Percentiles rank a stretch among this genome's conserved stretches.
These are phyloP conservation scores for Dipodomys merriami DNA, from an alignment of 2,113 vertebrate genomes.

Conservation along the genomic window DNA sequence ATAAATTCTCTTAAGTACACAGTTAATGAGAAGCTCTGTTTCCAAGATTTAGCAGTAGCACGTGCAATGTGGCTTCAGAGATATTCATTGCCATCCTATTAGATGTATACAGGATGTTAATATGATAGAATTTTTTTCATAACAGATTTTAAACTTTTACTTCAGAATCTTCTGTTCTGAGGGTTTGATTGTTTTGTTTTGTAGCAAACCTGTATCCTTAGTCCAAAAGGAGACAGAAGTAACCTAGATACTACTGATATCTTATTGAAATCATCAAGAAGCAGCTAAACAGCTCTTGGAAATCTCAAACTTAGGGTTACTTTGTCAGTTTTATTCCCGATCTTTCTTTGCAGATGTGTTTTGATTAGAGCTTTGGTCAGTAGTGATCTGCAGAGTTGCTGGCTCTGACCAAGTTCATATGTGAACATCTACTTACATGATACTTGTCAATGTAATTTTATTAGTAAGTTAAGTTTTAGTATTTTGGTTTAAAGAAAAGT, in stretches of 20 bases:
- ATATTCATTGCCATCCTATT: background rate
- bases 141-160: constrained; percentile 5
- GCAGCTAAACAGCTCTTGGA: background rate
- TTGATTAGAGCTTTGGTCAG: background rate
- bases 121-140: background rate
- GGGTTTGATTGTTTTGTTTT: too few relatives aligned
- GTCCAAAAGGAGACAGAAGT: constrained; percentile 18
- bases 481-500: background rate
- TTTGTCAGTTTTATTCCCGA: background rate
- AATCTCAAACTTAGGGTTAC: background rate
- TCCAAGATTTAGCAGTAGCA: background rate
- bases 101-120: background rate
- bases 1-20: background rate
- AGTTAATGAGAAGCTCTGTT: background rate
- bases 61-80: background rate
- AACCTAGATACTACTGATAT: background rate
- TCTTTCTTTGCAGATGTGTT: background rate
- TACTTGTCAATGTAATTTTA: background rate
- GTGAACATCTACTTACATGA: background rate
- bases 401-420: background rate
- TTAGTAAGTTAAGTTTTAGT: background rate
- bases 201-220: background rate
- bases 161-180: constrained; percentile 26
- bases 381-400: background rate
- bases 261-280: background rate